A percentile compares a stretch with the other conserved stretches of the same genome.
Conservation (phyloP, 2,797 vertebrate genomes). For the Melanotaenia trifasciata region DNA sequence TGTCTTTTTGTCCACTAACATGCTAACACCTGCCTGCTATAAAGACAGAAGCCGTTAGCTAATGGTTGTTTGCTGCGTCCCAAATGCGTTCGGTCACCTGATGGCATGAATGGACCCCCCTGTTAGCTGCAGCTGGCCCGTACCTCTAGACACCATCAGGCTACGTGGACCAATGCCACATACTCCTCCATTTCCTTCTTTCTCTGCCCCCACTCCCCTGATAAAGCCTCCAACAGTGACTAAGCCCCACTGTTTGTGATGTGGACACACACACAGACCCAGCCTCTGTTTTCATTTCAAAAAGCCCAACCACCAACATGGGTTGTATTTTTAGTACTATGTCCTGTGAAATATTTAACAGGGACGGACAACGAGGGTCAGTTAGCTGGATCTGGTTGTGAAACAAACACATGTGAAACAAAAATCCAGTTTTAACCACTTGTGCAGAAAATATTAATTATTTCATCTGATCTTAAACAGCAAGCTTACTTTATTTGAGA, state of each 20-base stretch:
- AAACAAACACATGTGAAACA: not conserved
- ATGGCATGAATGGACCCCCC: slow-evolving; percentile 80
- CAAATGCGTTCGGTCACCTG: slow-evolving; percentile 72
- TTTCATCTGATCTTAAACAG: not conserved
- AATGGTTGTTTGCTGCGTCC: slow-evolving; percentile 40
- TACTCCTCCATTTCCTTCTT: slow-evolving; percentile 49
- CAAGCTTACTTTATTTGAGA: not conserved
- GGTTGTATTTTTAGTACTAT: slow-evolving; percentile 61
- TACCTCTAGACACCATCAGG: slow-evolving; percentile 45
- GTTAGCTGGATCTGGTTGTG: slow-evolving; percentile 17
- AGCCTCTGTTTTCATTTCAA: slow-evolving; percentile 64
- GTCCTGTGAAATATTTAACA: slow-evolving; percentile 68
- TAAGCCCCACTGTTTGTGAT: slow-evolving; percentile 68
- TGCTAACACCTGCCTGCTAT: slow-evolving; percentile 62
- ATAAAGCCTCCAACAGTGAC: slow-evolving; percentile 52
- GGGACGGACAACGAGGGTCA: slow-evolving; percentile 11
- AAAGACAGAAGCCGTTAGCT: slow-evolving; percentile 39
- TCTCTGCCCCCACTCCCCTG: slow-evolving; percentile 34
- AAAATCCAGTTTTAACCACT: not conserved
- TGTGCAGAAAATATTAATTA: not conserved
- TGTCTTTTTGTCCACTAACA: slow-evolving; percentile 12
- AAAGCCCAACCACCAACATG: slow-evolving; percentile 57
- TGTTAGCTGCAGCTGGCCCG: slow-evolving; percentile 81
- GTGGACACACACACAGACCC: slow-evolving; percentile 60
- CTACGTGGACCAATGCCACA: slow-evolving; percentile 71